Base-by-base conservation (phyloP, 2,888 invertebrate species). In the Hypercompe scribonia region DNA sequence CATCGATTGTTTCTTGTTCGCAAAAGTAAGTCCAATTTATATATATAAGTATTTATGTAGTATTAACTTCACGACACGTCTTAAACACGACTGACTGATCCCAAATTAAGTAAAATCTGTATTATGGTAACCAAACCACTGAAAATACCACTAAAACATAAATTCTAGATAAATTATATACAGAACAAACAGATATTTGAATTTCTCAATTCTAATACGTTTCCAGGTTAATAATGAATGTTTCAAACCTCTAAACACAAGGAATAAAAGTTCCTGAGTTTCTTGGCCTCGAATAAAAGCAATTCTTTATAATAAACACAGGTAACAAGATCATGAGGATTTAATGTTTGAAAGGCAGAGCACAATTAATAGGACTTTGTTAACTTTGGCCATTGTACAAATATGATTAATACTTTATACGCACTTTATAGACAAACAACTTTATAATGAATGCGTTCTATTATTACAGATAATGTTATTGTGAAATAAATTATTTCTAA, bases 401-500 rank as follows among this genome's bases (percentile, higher is more conserved):
- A 82, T 77, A 74, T 78, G 75, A 82, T 84, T 81, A 80, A 76
- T 82, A 73, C 50, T 75, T 74, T 76, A 73, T 72, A 76, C 50
- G 70, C 42, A 72, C 42, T 75, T 74, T 76, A 72, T 71, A 77
- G 39, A 70, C 46, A 74, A 74, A 74, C 68, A 80, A 82, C 73
- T 82, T 78, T 71, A 75, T 79, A 78, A 82, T 84, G 68, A 79
- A 83, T 76, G 79, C 68, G 67, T 34, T 61, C 28, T 74, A 78
- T 80, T 80, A 70, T 76, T 68, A 70, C 63, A 68, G 13, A 68
- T 80, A 76, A 77, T 78, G 74, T 76, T 54, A 5, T 78, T 80
- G 50, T 18, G 58, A 46, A 72, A 76, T 67, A 71, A 79, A 76
- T 80, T 65, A 69, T 64, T 68, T 34, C 39, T 76, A 68, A 79